Evolutionary conservation across 2,113 vertebrate species (phyloP).

Genomic region (Lophius piscatorius): DNA sequence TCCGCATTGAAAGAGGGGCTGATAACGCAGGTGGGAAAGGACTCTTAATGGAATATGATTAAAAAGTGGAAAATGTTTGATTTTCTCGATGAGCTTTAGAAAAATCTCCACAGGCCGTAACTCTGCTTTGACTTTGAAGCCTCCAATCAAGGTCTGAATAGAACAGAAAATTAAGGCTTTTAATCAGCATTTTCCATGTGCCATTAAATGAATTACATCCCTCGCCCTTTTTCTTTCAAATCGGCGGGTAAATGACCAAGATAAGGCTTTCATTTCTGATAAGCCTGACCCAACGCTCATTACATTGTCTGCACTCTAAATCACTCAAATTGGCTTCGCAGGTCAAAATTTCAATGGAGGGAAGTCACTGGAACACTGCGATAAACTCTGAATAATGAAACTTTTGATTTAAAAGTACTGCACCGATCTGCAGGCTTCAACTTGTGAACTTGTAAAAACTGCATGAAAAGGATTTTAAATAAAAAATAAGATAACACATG

Average conservation of each 20-base stretch:
- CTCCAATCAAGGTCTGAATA: slow-evolving; percentile 70
- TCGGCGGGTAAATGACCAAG: slow-evolving; percentile 50
- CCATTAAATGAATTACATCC: slow-evolving; percentile 54
- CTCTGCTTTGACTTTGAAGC: slow-evolving; percentile 43
- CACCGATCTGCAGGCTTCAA: background rate
- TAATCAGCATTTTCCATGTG: slow-evolving; percentile 50
- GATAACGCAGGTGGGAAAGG: slow-evolving; percentile 67
- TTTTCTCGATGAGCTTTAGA: slow-evolving; percentile 66
- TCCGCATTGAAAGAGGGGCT: slow-evolving; percentile 49
- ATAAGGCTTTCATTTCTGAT: slow-evolving; percentile 72
- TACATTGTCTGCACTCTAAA: slow-evolving; percentile 52
- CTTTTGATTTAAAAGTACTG: slow-evolving; percentile 33
- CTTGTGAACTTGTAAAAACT: background rate
- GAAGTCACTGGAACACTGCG: slow-evolving; percentile 5
- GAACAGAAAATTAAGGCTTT: slow-evolving; percentile 64
- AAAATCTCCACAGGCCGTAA: slow-evolving; percentile 45
- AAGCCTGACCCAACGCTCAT: slow-evolving; percentile 43
- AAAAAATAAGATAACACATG: slow-evolving; percentile 32
- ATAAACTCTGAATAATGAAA: slow-evolving; percentile 41
- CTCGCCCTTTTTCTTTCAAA: slow-evolving; percentile 41
- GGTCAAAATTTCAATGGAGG: slow-evolving; percentile 47
- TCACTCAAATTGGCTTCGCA: slow-evolving; percentile 51
- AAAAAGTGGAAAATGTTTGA: slow-evolving; percentile 65
- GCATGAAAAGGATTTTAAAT: slow-evolving; percentile 8
- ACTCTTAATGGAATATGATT: slow-evolving; percentile 65